These are phyloP conservation scores for Cryptocheilus praepositus DNA, from an alignment of 2,888 invertebrate species.

Conservation along the genomic window DNA sequence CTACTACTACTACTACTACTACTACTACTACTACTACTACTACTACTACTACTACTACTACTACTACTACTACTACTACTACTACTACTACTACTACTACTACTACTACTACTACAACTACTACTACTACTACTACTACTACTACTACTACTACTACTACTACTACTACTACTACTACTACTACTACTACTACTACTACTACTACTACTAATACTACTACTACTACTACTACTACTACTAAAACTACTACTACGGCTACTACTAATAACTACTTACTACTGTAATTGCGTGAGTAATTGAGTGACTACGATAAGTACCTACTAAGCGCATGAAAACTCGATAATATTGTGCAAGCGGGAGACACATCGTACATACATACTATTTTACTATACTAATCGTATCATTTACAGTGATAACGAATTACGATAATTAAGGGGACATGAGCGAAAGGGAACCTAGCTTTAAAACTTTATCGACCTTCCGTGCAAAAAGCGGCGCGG, in stretches of 20 bases:
- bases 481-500: no score
- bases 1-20: slow-evolving; percentile 10
- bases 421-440: no score
- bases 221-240: slow-evolving; percentile 1
- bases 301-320: no score
- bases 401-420: no score
- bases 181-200: slow-evolving; percentile 15
- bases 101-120: slow-evolving; percentile 3
- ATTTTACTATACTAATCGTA: no score
- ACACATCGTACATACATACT: no score
- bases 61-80: slow-evolving; percentile 1
- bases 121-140: slow-evolving; percentile 10
- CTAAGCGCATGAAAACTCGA: no score
- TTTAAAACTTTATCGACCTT: no score
- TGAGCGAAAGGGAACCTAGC: no score
- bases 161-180: slow-evolving; percentile 16
- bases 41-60: slow-evolving; percentile 8
- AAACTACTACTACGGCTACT: slow-evolving; percentile 1
- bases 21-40: slow-evolving; percentile 11
- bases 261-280: slow-evolving; percentile 5
- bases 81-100: slow-evolving; percentile 4
- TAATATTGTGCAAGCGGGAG: no score
- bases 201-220: slow-evolving; percentile 8
- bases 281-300: neutral
- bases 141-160: slow-evolving; percentile 7